Conservation (phyloP, 1,140 invertebrate species). For the Lepidostoma basale region DNA sequence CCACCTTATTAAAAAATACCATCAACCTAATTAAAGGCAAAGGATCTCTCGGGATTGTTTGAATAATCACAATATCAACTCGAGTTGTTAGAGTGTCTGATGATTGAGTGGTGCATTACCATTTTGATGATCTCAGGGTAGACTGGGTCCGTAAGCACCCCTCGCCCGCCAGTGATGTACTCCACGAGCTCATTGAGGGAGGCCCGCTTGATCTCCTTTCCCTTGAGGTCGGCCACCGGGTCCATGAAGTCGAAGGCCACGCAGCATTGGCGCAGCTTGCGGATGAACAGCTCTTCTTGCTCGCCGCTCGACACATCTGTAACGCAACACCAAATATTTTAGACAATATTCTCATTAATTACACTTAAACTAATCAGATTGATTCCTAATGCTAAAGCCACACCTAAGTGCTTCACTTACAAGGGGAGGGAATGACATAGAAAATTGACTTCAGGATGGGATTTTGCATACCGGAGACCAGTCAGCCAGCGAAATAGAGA, state of each 20-base stretch:
- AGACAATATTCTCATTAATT: not conserved
- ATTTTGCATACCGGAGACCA: too few species aligned
- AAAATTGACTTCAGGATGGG: too few species aligned
- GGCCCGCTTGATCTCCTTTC: slow-evolving; percentile 97
- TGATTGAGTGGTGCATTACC: slow-evolving; percentile 64
- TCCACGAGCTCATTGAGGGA: slow-evolving; percentile 98
- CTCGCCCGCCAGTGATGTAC: slow-evolving; percentile 92
- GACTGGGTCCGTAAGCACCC: slow-evolving; percentile 94
- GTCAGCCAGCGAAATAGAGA: too few species aligned
- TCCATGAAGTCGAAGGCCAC: slow-evolving; percentile 99
- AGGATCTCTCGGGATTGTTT: too few species aligned
- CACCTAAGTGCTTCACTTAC: too few species aligned
- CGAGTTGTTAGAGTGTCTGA: too few species aligned
- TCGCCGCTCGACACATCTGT: slow-evolving; percentile 91
- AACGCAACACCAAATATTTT: slow-evolving; percentile 48
- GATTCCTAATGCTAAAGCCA: too few species aligned
- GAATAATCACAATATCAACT: too few species aligned
- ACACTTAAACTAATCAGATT: not conserved
- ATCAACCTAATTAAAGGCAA: too few species aligned
- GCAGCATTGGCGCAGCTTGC: slow-evolving; percentile 97
- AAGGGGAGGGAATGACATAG: too few species aligned
- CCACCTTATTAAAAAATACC: too few species aligned
- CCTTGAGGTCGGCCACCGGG: slow-evolving; percentile 96
- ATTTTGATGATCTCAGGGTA: slow-evolving; percentile 98
- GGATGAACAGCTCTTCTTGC: slow-evolving; percentile 96